Base-by-base conservation (phyloP, 2,797 vertebrate species). In the Pelochelys cantorii region DNA sequence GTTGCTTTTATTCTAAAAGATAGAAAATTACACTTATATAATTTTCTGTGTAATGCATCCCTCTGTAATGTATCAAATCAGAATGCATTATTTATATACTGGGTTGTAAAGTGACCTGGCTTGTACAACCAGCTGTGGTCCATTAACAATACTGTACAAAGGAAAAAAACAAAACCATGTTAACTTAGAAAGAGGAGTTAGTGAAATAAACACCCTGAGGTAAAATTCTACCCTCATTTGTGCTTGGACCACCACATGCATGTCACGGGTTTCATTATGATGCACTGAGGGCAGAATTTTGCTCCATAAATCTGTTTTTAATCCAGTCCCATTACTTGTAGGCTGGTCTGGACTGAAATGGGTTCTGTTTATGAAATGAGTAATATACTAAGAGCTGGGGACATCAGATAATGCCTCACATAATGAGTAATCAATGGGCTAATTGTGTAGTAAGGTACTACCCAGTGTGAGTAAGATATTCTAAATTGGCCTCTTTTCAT, bases 1-100 rank as follows among this genome's bases (percentile, higher is more conserved):
- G 48, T 65, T 31, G n/a, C 5, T 25, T 74, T 90, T 91, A 12
- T 71, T 84, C 75, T 82, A 78, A 89, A 89, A 94, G 78, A 68
- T 17, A 85, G 65, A 18, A 18, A 65, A 85, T 55, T 23, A 85
- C 31, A 60, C 25, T 59, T 68, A 7, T 68, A 34, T n/a, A 34
- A 22, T 56, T 53, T 65, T 55, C 48, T 1, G 0, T 42, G 42
- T 37, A 10, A 2, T 4, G 31, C 82, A 27, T 34, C n/a, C 11
- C 60, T 83, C 54, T 62, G n/a, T 68, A 20, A 84, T 5, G 6
- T 37, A 34, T 75, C 62, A 68, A 78, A 79, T 11, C 17, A 89
- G 56, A 34, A 56, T 82, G 80, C 59, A 83, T 17, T 15, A 90
- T 25, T 42, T 55, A 83, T 25, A 53, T 29, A 29, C 53, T 22